These are phyloP conservation scores for Hepsetus odoe DNA, from an alignment of 2,113 vertebrate genomes.

Conservation along the genomic window DNA sequence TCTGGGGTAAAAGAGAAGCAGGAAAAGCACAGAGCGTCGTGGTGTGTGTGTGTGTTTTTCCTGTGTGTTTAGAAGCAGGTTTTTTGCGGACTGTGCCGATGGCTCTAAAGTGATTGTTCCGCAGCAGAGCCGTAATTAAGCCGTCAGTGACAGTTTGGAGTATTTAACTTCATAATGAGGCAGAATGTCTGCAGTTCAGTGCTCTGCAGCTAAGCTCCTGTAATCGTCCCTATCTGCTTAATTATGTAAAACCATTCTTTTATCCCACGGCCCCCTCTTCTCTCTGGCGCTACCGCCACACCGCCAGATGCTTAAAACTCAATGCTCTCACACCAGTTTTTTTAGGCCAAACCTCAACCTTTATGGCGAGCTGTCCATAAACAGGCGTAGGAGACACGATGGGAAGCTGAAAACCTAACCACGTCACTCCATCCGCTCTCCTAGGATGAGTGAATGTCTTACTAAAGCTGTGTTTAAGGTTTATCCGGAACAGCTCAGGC, in stretches of 20 bases:
- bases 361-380: too few relatives aligned
- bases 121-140: constrained; percentile 74
- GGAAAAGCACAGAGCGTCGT: neutral
- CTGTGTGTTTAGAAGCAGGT: constrained; percentile 61
- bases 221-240: constrained; percentile 79
- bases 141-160: constrained; percentile 75
- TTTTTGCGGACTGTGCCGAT: constrained; percentile 56
- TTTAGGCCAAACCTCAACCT: too few relatives aligned
- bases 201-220: constrained; percentile 74
- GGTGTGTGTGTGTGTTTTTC: constrained; percentile 13
- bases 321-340: too few relatives aligned
- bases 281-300: constrained; percentile 61
- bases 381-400: too few relatives aligned
- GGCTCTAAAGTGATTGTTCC: constrained; percentile 71
- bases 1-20: constrained; percentile 36
- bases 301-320: too few relatives aligned
- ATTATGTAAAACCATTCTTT: constrained; percentile 79
- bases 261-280: constrained; percentile 53
- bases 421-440: too few relatives aligned
- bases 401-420: too few relatives aligned
- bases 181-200: constrained; percentile 69
- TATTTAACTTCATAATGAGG: constrained; percentile 80
- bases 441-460: too few relatives aligned
- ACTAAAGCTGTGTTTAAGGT: too few relatives aligned
- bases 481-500: too few relatives aligned